Conservation (phyloP, 2,888 invertebrate genomes). For the Hirudinaria manillensis region DNA sequence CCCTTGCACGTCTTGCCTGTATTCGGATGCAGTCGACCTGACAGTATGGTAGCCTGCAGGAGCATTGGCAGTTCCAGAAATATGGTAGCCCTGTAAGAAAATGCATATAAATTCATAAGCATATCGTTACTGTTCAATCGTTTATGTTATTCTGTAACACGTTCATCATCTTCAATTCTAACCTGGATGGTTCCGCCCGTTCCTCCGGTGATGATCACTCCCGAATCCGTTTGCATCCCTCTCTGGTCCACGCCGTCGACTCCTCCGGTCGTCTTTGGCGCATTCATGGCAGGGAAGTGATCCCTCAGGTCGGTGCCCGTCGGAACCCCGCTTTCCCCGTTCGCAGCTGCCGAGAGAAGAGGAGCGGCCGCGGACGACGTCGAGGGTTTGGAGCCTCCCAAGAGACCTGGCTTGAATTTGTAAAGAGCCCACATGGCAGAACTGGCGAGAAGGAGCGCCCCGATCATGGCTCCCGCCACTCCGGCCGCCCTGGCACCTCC, state of each 20-base stretch:
- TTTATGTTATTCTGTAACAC: not conserved
- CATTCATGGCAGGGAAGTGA: conserved; percentile 22
- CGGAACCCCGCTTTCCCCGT: not conserved
- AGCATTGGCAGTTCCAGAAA: conserved; percentile 1
- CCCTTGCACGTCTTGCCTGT: conserved; percentile 7
- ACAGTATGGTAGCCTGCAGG: not conserved
- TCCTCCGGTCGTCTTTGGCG: not conserved
- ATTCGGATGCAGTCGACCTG: conserved; percentile 9
- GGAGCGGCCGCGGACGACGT: conserved; percentile 25
- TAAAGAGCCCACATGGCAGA: conserved; percentile 41
- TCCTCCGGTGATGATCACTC: conserved; percentile 4
- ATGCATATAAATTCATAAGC: not conserved
- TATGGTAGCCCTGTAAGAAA: conserved; percentile 4
- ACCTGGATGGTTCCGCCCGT: conserved; percentile 8
- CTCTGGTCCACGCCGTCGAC: conserved; percentile 1
- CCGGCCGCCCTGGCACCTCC: conserved; percentile 44
- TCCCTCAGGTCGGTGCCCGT: conserved; percentile 23
- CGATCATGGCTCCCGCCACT: conserved; percentile 41
- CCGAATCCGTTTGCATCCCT: conserved; percentile 30
- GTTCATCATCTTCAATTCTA: not conserved
- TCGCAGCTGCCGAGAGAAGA: not conserved
- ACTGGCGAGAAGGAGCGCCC: conserved; percentile 38
- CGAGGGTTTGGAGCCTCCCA: not conserved
- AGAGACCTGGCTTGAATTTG: conserved; percentile 42
- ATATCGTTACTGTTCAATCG: not conserved